Percentiles rank a stretch among this genome's conserved stretches.
Conservation (phyloP, 2,888 invertebrate species). For the Crocallis elinguaria region DNA sequence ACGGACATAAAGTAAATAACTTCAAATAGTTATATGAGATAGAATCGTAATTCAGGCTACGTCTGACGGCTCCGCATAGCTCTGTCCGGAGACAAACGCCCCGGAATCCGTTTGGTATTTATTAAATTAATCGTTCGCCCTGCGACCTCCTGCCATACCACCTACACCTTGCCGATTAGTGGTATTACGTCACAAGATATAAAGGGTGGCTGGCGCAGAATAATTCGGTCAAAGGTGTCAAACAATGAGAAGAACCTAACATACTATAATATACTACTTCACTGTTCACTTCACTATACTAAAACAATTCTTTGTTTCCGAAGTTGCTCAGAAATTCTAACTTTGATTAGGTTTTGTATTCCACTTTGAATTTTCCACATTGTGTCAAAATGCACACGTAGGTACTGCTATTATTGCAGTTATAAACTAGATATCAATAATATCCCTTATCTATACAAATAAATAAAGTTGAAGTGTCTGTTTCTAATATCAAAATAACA, state of each 20-base stretch:
- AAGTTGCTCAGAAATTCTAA: too few relatives aligned
- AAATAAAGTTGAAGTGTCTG: too few relatives aligned
- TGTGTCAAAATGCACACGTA: too few relatives aligned
- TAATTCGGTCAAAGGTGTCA: background rate
- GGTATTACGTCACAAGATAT: slow-evolving; percentile 8
- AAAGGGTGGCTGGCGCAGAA: slow-evolving; percentile 8
- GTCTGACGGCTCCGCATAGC: slow-evolving; percentile 64
- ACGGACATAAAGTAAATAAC: slow-evolving; percentile 3
- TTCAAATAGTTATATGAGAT: slow-evolving; percentile 36
- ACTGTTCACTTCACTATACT: too few relatives aligned
- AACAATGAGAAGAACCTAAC: background rate
- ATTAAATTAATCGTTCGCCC: slow-evolving; percentile 74
- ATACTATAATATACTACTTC: too few relatives aligned
- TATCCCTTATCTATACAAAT: too few relatives aligned
- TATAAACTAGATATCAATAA: too few relatives aligned
- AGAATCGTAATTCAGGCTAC: slow-evolving; percentile 64
- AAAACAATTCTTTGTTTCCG: too few relatives aligned
- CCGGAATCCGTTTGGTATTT: slow-evolving; percentile 76
- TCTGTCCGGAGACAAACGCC: slow-evolving; percentile 66
- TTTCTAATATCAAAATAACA: too few relatives aligned
- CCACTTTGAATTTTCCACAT: too few relatives aligned
- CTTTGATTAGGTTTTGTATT: too few relatives aligned
- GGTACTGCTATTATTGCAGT: too few relatives aligned
- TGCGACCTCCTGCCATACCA: slow-evolving; percentile 35
- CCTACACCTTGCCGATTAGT: slow-evolving; percentile 35